Conservation (phyloP, 2,888 invertebrate genomes). For the Metellina segmentata region DNA sequence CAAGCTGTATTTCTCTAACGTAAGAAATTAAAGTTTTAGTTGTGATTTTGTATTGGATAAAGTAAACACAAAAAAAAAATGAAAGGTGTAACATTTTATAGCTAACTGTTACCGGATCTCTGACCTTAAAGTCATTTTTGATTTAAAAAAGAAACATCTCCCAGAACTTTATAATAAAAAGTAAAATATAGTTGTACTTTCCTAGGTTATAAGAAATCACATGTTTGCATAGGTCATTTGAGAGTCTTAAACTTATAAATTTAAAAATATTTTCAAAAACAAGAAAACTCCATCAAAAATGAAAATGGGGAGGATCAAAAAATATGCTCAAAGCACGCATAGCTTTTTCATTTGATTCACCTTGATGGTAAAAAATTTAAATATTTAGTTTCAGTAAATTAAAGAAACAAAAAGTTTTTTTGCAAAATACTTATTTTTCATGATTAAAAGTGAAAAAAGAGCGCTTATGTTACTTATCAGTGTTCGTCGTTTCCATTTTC, state of each 20-base stretch:
- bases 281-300: neutral
- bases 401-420: conserved; percentile 23
- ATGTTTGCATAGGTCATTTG: conserved; percentile 25
- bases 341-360: neutral
- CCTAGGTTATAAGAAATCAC: conserved; percentile 17
- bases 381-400: conserved; percentile 44
- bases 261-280: conserved; percentile 28
- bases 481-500: neutral
- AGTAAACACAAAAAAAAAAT: neutral
- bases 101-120: neutral
- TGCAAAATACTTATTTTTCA: neutral
- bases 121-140: neutral
- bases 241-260: conserved; percentile 11
- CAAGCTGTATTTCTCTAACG: no score
- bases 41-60: no score
- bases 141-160: neutral
- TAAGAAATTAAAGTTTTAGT: no score
- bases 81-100: neutral
- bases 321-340: neutral
- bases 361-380: neutral
- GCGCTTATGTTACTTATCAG: conserved; percentile 19
- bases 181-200: conserved; percentile 7
- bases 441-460: conserved; percentile 18
- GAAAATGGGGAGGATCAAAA: conserved; percentile 15
- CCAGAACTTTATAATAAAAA: neutral